Base-by-base conservation (phyloP, 2,113 vertebrate genomes). In the Amphiprion percula region DNA sequence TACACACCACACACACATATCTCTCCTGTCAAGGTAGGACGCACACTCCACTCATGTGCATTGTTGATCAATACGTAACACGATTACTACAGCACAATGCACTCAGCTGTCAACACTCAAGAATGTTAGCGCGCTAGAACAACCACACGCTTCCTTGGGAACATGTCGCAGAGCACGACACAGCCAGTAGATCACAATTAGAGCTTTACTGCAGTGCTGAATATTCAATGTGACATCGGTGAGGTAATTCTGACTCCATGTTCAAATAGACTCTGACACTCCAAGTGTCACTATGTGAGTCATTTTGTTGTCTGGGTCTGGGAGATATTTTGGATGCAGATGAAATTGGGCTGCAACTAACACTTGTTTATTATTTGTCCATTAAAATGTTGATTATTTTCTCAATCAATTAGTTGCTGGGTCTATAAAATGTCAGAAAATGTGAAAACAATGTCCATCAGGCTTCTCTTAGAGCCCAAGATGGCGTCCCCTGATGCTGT, bases 1-100 rank as follows among this genome's bases (percentile, higher is more conserved):
- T 98, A 98, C 92, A 96, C 96, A 75, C 96, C 97, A 44, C 97
- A 99, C 89, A 96, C 97, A 88, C 98, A 99, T 84, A 98, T 99
- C 93, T 99, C 98, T 64, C 97, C 98, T 83, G 91, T 98, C 85
- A 99, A 99, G 97, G 94, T 95, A 92, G 30, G 79, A 58, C 74
- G 49, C 58, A 30, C 59, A 59, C 66, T 44, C 50, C 23, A 16
- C 19, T 30, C 4, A 44, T 62, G 66, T 24, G 24, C 4, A n/a
- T 21, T 64, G 67, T 68, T 58, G 55, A 87, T 83, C 59, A 77
- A 65, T 78, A 82, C 5, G 5, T 47, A 63, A 82, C 84, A 77
- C 55, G 12, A 56, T 64, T 53, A 65, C 58, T 37, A 52, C 19
- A 44, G 84, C 70, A 58, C 50, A 69, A 46, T 47, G 49, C 50